Percentiles rank a stretch among this genome's conserved stretches.
These are phyloP conservation scores for Gadopsis bispinosus DNA, from an alignment of 2,797 vertebrate genomes.

Conservation along the genomic window DNA sequence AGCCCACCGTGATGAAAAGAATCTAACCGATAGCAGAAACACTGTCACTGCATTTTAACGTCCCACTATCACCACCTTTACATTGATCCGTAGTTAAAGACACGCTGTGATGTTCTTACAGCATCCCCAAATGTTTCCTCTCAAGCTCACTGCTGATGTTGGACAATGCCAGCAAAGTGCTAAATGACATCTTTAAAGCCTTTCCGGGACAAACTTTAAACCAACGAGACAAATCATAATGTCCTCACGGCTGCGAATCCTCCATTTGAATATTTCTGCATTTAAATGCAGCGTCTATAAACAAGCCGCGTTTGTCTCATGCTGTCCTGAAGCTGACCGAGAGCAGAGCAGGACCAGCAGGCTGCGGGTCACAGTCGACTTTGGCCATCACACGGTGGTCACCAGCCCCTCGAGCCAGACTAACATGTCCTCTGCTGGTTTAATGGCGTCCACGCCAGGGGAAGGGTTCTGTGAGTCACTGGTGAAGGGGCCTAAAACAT, in stretches of 20 bases:
- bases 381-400: constrained; percentile 36
- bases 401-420: constrained; percentile 39
- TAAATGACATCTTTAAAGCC: neutral
- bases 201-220: neutral
- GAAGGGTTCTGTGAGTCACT: constrained; percentile 43
- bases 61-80: neutral
- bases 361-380: constrained; percentile 52
- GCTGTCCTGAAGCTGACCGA: constrained; percentile 23
- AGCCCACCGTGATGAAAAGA: neutral
- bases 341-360: constrained; percentile 27
- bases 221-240: neutral
- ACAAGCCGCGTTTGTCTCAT: neutral
- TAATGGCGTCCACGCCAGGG: neutral
- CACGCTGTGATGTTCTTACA: neutral
- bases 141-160: neutral
- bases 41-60: neutral
- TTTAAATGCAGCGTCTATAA: neutral
- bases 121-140: neutral
- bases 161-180: neutral
- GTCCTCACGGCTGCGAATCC: neutral
- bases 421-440: constrained; percentile 28
- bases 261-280: neutral
- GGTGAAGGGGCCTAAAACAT: constrained; percentile 3
- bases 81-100: neutral
- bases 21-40: too few relatives aligned